Evolutionary conservation across 2,888 invertebrate species (phyloP).

Genomic region (Cylindroiulus punctatus): DNA sequence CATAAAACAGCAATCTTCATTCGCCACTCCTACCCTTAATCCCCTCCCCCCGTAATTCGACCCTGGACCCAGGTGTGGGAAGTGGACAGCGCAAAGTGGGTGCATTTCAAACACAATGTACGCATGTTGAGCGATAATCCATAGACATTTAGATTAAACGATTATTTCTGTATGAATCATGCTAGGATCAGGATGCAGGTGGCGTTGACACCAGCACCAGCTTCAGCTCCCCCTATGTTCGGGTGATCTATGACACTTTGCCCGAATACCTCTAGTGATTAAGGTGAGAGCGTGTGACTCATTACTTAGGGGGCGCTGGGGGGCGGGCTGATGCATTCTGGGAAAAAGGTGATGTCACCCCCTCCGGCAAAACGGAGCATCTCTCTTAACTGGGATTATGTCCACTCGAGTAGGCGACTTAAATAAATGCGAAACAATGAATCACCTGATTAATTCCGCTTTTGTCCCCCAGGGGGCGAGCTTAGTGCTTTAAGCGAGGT

Average conservation of each 20-base stretch:
- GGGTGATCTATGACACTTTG: conserved; percentile 1
- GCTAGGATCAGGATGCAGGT: neutral
- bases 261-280: neutral
- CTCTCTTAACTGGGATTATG: neutral
- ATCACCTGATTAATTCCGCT: conserved; percentile 28
- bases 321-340: neutral
- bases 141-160: neutral
- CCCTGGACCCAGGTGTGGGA: neutral
- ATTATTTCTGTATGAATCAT: conserved; percentile 36
- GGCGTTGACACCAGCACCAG: neutral
- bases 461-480: neutral
- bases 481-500: neutral
- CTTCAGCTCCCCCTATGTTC: neutral
- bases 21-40: too few relatives aligned
- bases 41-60: too few relatives aligned
- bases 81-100: neutral
- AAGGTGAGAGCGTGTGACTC: conserved; percentile 20
- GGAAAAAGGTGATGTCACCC: conserved; percentile 21
- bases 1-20: too few relatives aligned
- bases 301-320: neutral
- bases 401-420: neutral
- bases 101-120: too few relatives aligned
- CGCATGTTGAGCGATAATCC: neutral
- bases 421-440: conserved; percentile 15
- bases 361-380: neutral